A percentile compares a stretch with the other conserved stretches of the same genome.
These are phyloP conservation scores for Pinna nobilis DNA, from an alignment of 1,140 invertebrate species.

Conservation along the genomic window DNA sequence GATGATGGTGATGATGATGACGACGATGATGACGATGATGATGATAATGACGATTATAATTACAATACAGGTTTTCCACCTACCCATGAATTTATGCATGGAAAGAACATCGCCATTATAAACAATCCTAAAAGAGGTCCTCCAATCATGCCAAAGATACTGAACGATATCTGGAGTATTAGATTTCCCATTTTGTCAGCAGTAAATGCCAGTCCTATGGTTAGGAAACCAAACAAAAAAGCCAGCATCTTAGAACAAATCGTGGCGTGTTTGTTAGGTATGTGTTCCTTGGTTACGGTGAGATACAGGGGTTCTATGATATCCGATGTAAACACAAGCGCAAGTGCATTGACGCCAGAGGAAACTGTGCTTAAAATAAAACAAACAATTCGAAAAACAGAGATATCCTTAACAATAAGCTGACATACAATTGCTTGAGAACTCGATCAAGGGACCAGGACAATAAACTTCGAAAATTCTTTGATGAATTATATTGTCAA, in stretches of 20 bases:
- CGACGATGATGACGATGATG: too few species aligned
- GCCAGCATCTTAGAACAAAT: conserved; percentile 80
- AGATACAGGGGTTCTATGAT: conserved; percentile 79
- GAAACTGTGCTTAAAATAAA: conserved; percentile 83
- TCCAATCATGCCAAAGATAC: conserved; percentile 69
- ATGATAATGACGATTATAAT: not conserved
- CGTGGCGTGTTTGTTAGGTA: conserved; percentile 81
- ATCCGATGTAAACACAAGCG: conserved; percentile 92
- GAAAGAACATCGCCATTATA: conserved; percentile 64
- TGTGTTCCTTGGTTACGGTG: conserved; percentile 78
- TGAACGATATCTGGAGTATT: conserved; percentile 66
- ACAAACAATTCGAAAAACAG: too few species aligned
- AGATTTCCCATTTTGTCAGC: conserved; percentile 54
- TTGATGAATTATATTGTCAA: too few species aligned
- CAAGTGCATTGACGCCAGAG: conserved; percentile 91
- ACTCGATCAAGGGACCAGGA: too few species aligned
- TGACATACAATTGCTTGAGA: too few species aligned
- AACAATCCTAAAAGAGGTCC: conserved; percentile 65
- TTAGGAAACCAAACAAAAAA: conserved; percentile 59
- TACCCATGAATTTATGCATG: conserved; percentile 68
- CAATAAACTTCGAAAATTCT: too few species aligned
- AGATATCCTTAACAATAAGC: too few species aligned
- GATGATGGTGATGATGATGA: too few species aligned
- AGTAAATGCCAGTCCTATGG: conserved; percentile 64
- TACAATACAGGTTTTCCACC: conserved; percentile 9